phyloP scores from a whole-genome alignment of 2,888 invertebrate species.

The Coleophora flavipennella region DNA sequence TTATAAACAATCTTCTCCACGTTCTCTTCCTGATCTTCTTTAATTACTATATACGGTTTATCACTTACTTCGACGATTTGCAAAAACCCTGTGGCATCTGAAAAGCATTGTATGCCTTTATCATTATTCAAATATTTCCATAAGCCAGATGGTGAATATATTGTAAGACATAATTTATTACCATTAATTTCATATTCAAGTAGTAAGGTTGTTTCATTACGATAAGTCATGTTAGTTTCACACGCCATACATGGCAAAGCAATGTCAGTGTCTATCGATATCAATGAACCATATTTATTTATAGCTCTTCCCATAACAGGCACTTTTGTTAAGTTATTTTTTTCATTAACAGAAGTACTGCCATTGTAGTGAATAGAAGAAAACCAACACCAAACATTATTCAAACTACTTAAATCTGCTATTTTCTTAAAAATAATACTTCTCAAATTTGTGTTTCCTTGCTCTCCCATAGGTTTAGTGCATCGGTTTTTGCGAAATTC shows the following conservation, averaged over 20 bases:
- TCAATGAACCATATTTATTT: slow-evolving; percentile 39
- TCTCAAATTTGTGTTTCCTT: slow-evolving; percentile 24
- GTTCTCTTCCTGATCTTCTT: slow-evolving; percentile 4
- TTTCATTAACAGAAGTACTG: not conserved
- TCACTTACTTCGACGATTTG: slow-evolving; percentile 55
- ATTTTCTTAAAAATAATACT: slow-evolving; percentile 48
- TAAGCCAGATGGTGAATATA: slow-evolving; percentile 70
- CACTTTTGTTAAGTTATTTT: slow-evolving; percentile 5
- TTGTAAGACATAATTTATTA: slow-evolving; percentile 53
- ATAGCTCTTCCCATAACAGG: slow-evolving; percentile 32
- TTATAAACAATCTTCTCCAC: slow-evolving; percentile 59
- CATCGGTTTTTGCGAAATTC: slow-evolving; percentile 36
- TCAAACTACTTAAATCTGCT: slow-evolving; percentile 29
- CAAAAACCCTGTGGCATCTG: slow-evolving; percentile 69
- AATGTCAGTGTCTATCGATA: slow-evolving; percentile 28
- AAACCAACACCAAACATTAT: slow-evolving; percentile 51
- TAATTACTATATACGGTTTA: slow-evolving; percentile 28
- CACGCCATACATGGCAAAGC: slow-evolving; percentile 53
- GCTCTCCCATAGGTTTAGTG: slow-evolving; percentile 37
- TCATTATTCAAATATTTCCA: slow-evolving; percentile 59
- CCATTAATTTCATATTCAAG: slow-evolving; percentile 41
- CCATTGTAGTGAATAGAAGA: slow-evolving; percentile 4
- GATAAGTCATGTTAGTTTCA: slow-evolving; percentile 36
- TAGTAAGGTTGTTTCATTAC: slow-evolving; percentile 38
- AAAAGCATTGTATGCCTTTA: slow-evolving; percentile 73